Evolutionary conservation across 2,888 invertebrate species (phyloP), one percentile per base, ranked within the genome.

Genomic region (Polydrusus cervinus): DNA sequence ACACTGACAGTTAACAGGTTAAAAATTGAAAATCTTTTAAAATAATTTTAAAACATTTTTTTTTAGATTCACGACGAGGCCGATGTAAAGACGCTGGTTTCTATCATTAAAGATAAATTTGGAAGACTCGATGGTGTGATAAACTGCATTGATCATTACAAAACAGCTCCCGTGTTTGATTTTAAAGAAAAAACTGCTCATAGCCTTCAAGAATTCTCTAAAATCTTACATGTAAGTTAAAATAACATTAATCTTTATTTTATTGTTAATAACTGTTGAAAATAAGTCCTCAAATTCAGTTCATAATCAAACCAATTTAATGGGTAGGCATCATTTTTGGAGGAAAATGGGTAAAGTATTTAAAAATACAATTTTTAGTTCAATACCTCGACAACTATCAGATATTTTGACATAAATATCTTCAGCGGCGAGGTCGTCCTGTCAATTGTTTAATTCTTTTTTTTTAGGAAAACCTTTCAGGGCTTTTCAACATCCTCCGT

Each of bases 81-180:
- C 8, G 76, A 76, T 64, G 51, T 71, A 7, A 66, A 61, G 18
- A 73, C 66, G 3, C 20, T 76, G 13, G 16, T 66, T 10, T n/a
- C 53, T 0, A 45, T 76, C 1, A 67, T 76, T 11, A 14, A 71
- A 25, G 74, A 76, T 3, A 73, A 74, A 67, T 76, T 69, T 55
- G 66, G 71, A 30, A 57, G 30, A 62, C 49, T 76, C 1, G 74
- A 76, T 55, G 76, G 74, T 10, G 68, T 76, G 9, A 45, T 76
- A 8, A 76, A 76, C 40, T 76, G 76, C 65, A 45, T 70, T 16
- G 76, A 76, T 38, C 18, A 49, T 9, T 60, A 70, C n/a, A 68
- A 64, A 51, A 60, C 49, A 5, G 20, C 16, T n/a, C 71, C 60
- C 3, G n/a, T 71, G n/a, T 71, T 57, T 34, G 67, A 75, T 38